Evolutionary conservation across 2,113 vertebrate species (phyloP), one percentile per base, ranked within the genome.

Genomic region (Tretioscincus oriximinensis): DNA sequence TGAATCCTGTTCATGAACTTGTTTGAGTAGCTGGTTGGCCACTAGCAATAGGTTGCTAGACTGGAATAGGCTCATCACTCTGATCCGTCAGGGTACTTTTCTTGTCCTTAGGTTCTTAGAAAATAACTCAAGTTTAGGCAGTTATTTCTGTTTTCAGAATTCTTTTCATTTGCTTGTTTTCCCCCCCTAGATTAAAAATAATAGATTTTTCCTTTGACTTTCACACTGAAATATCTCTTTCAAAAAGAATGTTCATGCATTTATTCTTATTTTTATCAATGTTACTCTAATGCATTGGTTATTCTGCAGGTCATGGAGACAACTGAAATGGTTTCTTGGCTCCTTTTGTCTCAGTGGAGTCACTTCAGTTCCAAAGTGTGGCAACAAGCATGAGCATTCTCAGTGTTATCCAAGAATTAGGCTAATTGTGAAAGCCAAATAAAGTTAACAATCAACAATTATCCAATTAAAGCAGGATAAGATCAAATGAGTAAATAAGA

Each of bases 341-440:
- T 84, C 18, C 78, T 85, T 82, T 86, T 77, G 89, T 85, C 87
- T 87, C 74, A 74, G 26, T 80, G 84, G 61, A 83, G 86, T 81
- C 49, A 77, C 6, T 1, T 5, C 5, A 41, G 28, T 72, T 81
- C 81, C 77, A 73, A 28, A 85, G 22, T 81, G 87, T 29, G 77
- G 49, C 84, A 89, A 85, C 7, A 83, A 81, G 88, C 51, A 20
- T 41, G 64, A 84, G 86, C 86, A 88, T 60, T 85, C 89, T 90
- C 88, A 91, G 88, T 47, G 81, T 82, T 89, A 92, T 91, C 86
- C 87, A 88, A 88, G 89, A 91, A 90, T 90, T 90, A 90, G 84
- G 61, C 61, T 93, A 87, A 93, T 89, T 83, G 88, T 81, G 92
- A 88, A 86, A 88, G 83, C 73, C 84, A 92, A 91, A 91, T 92